Base-by-base conservation (phyloP, 2,888 invertebrate genomes). In the Oxycera nigricornis region DNA sequence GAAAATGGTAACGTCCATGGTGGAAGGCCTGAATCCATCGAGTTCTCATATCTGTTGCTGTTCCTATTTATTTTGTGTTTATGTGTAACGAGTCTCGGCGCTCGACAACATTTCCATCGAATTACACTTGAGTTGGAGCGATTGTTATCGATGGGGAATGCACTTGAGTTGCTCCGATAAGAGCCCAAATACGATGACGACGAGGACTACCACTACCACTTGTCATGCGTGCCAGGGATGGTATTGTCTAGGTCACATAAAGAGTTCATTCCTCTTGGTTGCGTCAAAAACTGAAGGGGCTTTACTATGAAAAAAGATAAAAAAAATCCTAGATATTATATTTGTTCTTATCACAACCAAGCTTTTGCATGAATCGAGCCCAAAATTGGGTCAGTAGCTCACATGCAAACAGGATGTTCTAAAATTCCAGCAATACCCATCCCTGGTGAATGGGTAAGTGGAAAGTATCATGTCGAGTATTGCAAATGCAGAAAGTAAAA, bases 31-130 rank as follows among this genome's bases (percentile, higher is more conserved):
- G 11, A n/a, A 14, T 46, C 46, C 14, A 11, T 46, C 46, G 11
- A 46, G 11, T 17, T 46, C 14, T 14, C 46, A 46, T n/a, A 55
- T 22, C 11, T 55, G 20, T 55, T 55, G 11, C 14, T 39, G 65
- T 65, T 65, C n/a, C n/a, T 65, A 65, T 41, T 65, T 65, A 65
- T 65, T 41, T 65, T 41, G 65, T 39, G 65, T 65, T 65, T 65
- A 65, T 65, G 39, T 65, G 65, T 46, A 46, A 30, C 24, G 65
- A 20, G 39, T 41, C 65, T 65, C 30, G 20, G 41, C 39, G 65
- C 11, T 65, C 65, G 65, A 65, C 65, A 65, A 41, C 65, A 26
- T 22, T 11, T 41, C 24, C 22, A 39, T 41, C 39, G 62, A 22
- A 65, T 41, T 41, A 39, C 65, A 41, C 65, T 65, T 41, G 65